These are phyloP conservation scores for Tyrophagus putrescentiae DNA, from an alignment of 1,140 invertebrate genomes.

Conservation along the genomic window DNA sequence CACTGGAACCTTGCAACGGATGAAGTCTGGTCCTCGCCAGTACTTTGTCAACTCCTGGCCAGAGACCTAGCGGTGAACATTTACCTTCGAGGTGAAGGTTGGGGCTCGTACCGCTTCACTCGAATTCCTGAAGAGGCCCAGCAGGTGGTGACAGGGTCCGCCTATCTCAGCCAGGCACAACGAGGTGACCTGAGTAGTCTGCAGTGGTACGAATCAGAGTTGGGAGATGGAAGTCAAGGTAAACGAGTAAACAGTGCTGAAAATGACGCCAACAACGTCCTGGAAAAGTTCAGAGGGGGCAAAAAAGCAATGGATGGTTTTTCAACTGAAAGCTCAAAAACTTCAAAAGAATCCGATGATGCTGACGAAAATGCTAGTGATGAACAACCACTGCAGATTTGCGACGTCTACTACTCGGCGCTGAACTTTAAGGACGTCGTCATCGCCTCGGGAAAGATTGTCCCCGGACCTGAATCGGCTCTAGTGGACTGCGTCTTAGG, in stretches of 20 bases:
- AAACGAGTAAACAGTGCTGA: no score
- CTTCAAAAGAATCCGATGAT: no score
- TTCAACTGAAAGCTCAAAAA: no score
- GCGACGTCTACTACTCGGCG: constrained; percentile 68
- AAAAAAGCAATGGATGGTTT: no score
- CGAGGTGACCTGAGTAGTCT: constrained; percentile 75
- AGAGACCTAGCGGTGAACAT: constrained; percentile 73
- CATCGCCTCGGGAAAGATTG: constrained; percentile 86
- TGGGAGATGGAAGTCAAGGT: constrained; percentile 21
- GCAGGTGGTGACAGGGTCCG: constrained; percentile 49
- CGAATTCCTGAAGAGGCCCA: constrained; percentile 31
- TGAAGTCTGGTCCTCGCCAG: neutral
- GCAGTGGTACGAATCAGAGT: constrained; percentile 72
- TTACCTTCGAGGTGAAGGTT: constrained; percentile 44
- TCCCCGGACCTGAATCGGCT: constrained; percentile 76
- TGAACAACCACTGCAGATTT: no score
- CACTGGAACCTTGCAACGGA: neutral
- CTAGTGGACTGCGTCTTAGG: constrained; percentile 34
- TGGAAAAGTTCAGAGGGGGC: no score
- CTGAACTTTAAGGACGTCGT: constrained; percentile 90
- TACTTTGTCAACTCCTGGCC: constrained; percentile 32
- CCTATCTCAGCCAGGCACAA: constrained; percentile 74
- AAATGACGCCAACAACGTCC: constrained; percentile 27
- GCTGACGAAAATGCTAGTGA: no score
- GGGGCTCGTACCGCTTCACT: constrained; percentile 71